Conservation (phyloP, 2,888 invertebrate species). For the Nesidiocoris tenuis region DNA sequence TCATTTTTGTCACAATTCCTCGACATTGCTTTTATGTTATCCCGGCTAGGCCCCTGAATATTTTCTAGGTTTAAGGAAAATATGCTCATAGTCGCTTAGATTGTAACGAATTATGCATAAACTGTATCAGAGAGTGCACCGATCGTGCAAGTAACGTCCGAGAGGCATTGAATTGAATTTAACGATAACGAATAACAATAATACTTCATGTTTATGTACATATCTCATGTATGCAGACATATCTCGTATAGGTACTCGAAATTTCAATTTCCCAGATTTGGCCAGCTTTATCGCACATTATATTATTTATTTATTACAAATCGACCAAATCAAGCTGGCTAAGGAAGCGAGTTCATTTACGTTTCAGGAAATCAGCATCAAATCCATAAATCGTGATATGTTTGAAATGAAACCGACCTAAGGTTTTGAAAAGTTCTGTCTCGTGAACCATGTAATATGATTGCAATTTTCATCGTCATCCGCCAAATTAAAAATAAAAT, state of each 20-base stretch:
- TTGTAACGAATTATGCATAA: slow-evolving; percentile 7
- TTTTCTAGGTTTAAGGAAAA: slow-evolving; percentile 3
- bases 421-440: background rate
- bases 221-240: slow-evolving; percentile 27
- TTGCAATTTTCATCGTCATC: background rate
- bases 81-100: slow-evolving; percentile 23
- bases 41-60: background rate
- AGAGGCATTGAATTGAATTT: background rate
- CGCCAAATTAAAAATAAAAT: background rate
- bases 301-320: slow-evolving; percentile 12
- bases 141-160: background rate
- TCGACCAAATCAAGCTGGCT: slow-evolving; percentile 37
- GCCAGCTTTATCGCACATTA: background rate
- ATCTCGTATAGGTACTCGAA: slow-evolving; percentile 13
- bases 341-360: slow-evolving; percentile 29
- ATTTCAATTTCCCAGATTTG: background rate
- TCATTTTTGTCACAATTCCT: background rate
- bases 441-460: background rate
- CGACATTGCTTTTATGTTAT: background rate
- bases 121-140: background rate
- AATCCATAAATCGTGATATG: too few relatives aligned
- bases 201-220: slow-evolving; percentile 21
- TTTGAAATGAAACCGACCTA: too few relatives aligned
- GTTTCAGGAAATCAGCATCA: slow-evolving; percentile 11
- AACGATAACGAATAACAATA: background rate